Conservation (phyloP, 2,888 invertebrate genomes). For the Emmelina monodactyla region DNA sequence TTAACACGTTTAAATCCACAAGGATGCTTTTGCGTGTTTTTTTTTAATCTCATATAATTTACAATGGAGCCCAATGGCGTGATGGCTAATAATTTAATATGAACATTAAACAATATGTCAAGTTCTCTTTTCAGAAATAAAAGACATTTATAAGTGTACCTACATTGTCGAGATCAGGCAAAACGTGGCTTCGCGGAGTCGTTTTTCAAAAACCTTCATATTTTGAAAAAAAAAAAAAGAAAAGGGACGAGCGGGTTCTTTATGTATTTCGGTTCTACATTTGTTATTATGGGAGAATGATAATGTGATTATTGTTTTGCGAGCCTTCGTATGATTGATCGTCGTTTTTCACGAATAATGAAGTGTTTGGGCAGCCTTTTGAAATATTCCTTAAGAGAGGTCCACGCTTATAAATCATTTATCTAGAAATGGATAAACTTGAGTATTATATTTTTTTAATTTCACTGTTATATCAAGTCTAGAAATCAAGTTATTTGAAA, state of each 20-base stretch:
- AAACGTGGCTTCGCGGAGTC: conserved; percentile 41
- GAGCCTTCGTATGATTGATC: conserved; percentile 53
- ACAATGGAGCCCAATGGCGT: too few species aligned
- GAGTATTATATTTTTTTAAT: neutral
- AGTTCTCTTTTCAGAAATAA: conserved; percentile 58
- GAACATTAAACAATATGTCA: conserved; percentile 61
- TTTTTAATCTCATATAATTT: too few species aligned
- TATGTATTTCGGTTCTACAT: conserved; percentile 56
- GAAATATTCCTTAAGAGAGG: conserved; percentile 24
- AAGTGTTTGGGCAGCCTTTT: conserved; percentile 43
- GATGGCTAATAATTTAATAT: conserved; percentile 65
- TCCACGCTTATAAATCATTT: too few species aligned
- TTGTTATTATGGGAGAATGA: conserved; percentile 63
- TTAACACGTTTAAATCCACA: too few species aligned
- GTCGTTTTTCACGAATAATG: conserved; percentile 56
- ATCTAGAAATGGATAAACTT: neutral
- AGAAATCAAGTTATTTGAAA: neutral
- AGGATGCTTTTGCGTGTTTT: too few species aligned
- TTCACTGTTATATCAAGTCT: neutral
- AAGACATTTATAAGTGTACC: conserved; percentile 58
- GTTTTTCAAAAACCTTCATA: conserved; percentile 48
- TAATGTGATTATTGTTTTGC: conserved; percentile 66
- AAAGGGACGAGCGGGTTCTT: conserved; percentile 50
- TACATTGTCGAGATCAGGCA: conserved; percentile 52
- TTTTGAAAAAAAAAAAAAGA: conserved; percentile 33